Base-by-base conservation (phyloP, 2,888 invertebrate species). In the Diloba caeruleocephala region DNA sequence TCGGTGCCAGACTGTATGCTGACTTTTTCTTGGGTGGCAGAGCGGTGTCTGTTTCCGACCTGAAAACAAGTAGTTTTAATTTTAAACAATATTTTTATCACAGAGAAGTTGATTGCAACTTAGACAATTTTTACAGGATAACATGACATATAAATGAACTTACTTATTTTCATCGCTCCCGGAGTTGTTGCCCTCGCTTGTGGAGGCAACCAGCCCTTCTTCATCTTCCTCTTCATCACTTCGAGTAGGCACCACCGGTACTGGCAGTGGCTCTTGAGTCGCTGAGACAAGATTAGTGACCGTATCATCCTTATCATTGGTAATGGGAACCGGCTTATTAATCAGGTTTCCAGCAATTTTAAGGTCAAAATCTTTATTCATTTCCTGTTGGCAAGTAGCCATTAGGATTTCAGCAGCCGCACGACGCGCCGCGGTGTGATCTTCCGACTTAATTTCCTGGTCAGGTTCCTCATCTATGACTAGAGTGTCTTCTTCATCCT, bases 1-100 rank as follows among this genome's bases (percentile, higher is more conserved):
- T 98, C 0, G 99, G 98, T 0, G 98, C 98, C 79, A 98, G 94
- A 38, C 98, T 98, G 86, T 99, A 99, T 0, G 99, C 99, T 9
- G 98, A 98, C 76, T 98, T 97, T 88, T 98, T 98, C 88, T 98
- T 98, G 23, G 94, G 94, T 34, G 93, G 94, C 36, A 91, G 94
- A 26, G 89, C 92, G 31, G 94, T 94, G 55, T 96, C 95, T 0
- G 95, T 95, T 80, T 96, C 96, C 0, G 96, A 96, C 78, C 96
- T 96, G 89, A 15, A 92, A 88, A 70, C 43, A 56, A 53, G 51
- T n/a, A n/a, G n/a, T n/a, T n/a, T n/a, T n/a, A n/a, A n/a, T n/a
- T n/a, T n/a, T n/a, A n/a, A n/a, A n/a, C n/a, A n/a, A n/a, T n/a
- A n/a, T 26, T n/a, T 19, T 3, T 34, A 5, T 19, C 9, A 4